These are phyloP conservation scores for Microcebus griseorufus DNA, from an alignment of 2,113 vertebrate genomes.

Conservation along the genomic window DNA sequence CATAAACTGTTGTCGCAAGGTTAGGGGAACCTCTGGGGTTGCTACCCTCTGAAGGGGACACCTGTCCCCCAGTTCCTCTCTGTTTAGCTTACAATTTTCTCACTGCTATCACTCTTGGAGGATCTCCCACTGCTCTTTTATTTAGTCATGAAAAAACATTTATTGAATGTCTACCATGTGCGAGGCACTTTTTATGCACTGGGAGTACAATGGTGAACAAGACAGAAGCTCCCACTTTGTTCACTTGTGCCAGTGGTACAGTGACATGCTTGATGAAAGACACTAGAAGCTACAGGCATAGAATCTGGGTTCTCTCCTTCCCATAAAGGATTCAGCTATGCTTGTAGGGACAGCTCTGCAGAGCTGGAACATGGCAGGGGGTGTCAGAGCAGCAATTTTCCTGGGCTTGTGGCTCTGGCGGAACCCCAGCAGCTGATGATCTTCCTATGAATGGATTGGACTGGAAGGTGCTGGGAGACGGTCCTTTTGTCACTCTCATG, in stretches of 20 bases:
- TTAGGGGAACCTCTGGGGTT: not conserved
- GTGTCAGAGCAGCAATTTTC: not conserved
- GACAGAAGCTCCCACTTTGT: not conserved
- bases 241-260: not conserved
- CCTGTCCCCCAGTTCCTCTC: not conserved
- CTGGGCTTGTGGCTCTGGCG: not conserved
- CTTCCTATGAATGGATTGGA: not conserved
- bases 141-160: not conserved
- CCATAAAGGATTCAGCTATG: not conserved
- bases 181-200: not conserved
- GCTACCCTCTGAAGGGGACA: not conserved
- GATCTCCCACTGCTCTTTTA: not conserved
- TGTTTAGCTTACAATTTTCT: not conserved
- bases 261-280: not conserved
- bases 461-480: not conserved
- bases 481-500: not conserved
- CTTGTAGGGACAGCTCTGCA: not conserved
- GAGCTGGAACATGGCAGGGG: not conserved
- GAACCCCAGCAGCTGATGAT: not conserved
- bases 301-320: not conserved
- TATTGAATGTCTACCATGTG: not conserved
- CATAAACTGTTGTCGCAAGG: not conserved
- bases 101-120: not conserved
- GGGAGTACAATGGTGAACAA: not conserved
- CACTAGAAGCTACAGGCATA: not conserved